Evolutionary conservation across 2,888 invertebrate genomes (phyloP).

Genomic region (Drosophila fulvimacula): DNA sequence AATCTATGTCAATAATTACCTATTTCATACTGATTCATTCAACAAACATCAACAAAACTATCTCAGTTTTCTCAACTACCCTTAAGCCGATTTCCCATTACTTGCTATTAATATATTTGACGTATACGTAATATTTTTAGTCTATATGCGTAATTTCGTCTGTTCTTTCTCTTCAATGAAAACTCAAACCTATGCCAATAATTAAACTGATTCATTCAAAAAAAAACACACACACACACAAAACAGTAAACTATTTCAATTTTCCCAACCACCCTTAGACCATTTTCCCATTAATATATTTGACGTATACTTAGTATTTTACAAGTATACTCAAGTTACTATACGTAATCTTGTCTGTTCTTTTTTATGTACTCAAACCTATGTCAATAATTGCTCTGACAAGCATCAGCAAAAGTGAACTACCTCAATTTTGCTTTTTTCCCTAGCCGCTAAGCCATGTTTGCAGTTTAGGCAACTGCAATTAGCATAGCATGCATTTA

Average conservation of each 20-base stretch:
- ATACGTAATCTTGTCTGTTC: neutral
- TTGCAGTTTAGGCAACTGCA: constrained; percentile 4
- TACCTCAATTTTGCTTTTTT: constrained; percentile 14
- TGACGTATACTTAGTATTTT: no score
- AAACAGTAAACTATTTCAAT: neutral
- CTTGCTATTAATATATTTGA: neutral
- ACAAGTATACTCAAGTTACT: no score
- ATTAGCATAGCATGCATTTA: constrained; percentile 17
- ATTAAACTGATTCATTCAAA: neutral
- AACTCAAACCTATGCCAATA: constrained; percentile 3
- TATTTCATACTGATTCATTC: neutral
- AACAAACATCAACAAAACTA: neutral
- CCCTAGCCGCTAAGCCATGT: neutral
- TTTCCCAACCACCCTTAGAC: no score
- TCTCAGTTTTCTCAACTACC: neutral
- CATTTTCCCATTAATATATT: no score
- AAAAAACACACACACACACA: neutral
- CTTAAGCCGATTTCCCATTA: no score
- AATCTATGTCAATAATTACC: no score
- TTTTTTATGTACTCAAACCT: neutral
- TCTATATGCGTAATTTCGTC: no score
- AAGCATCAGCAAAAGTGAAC: constrained; percentile 1
- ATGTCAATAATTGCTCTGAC: constrained; percentile 3
- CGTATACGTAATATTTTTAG: neutral
- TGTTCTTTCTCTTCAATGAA: neutral